A percentile compares a stretch with the other conserved stretches of the same genome.
Evolutionary conservation across 2,113 vertebrate species (phyloP).

Genomic region (Hydropotes inermis): DNA sequence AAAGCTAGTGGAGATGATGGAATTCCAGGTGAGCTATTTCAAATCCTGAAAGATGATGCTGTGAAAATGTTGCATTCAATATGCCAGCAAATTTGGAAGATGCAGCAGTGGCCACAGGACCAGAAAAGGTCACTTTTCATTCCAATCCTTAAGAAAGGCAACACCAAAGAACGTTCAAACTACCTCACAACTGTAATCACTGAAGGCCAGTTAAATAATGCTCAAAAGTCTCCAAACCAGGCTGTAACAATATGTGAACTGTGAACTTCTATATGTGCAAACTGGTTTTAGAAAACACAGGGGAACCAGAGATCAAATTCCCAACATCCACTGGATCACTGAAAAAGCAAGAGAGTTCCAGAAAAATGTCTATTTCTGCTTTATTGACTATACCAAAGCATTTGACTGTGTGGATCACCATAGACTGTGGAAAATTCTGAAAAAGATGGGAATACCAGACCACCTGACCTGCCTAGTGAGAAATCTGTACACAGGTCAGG

Average conservation of each 20-base stretch:
- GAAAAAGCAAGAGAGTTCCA: neutral
- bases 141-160: neutral
- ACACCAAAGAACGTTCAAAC: neutral
- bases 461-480: neutral
- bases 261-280: neutral
- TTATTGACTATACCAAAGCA: neutral
- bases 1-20: neutral
- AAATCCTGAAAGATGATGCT: neutral
- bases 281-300: neutral
- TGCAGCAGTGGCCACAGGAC: neutral
- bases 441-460: neutral
- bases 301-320: neutral
- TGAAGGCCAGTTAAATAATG: neutral
- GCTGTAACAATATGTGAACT: neutral
- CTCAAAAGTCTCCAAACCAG: neutral
- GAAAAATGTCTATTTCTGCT: neutral
- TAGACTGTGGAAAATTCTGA: neutral
- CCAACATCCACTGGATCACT: accelerated
- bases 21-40: neutral
- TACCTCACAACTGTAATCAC: neutral
- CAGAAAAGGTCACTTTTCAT: neutral
- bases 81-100: neutral
- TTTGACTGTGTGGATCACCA: neutral
- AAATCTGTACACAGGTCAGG: neutral
- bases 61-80: neutral